phyloP scores from a whole-genome alignment of 2,888 invertebrate genomes.

The Philereme transversata region DNA sequence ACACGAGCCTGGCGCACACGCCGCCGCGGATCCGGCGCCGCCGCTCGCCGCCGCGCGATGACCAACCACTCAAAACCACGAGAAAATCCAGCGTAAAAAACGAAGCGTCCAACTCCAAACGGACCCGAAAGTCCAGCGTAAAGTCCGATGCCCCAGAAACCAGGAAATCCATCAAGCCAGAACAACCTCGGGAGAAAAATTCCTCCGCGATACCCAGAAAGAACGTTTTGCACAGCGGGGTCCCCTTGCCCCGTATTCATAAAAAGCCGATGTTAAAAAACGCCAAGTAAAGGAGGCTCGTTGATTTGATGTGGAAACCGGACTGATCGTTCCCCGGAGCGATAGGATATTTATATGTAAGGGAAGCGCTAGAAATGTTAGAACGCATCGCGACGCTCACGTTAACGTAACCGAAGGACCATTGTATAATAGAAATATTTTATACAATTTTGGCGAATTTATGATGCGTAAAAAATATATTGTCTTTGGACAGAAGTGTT shows the following conservation, averaged over 20 bases:
- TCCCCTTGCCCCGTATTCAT: constrained; percentile 72
- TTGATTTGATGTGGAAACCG: constrained; percentile 42
- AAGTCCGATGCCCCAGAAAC: constrained; percentile 32
- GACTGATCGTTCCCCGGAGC: constrained; percentile 39
- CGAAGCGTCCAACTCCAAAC: constrained; percentile 39
- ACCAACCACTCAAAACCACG: constrained; percentile 41
- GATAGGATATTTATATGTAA: constrained; percentile 44
- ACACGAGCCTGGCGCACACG: constrained; percentile 77
- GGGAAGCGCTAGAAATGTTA: constrained; percentile 58
- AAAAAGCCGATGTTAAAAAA: constrained; percentile 58
- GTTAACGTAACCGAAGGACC: constrained; percentile 74
- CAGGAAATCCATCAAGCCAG: constrained; percentile 37
- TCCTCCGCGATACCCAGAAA: constrained; percentile 46
- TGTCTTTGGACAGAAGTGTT: constrained; percentile 28
- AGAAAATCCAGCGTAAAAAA: constrained; percentile 49
- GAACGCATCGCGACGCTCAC: constrained; percentile 68
- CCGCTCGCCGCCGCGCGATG: constrained; percentile 45
- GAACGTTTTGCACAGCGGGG: constrained; percentile 59
- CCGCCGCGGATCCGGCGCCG: constrained; percentile 76
- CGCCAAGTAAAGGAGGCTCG: constrained; percentile 47
- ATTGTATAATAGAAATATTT: constrained; percentile 76
- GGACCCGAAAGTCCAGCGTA: constrained; percentile 26
- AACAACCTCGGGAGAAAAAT: constrained; percentile 32
- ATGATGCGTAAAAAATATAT: constrained; percentile 39
- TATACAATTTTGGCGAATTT: constrained; percentile 65